Evolutionary conservation across 2,113 vertebrate genomes (phyloP).

Genomic region (Sciurus niger): DNA sequence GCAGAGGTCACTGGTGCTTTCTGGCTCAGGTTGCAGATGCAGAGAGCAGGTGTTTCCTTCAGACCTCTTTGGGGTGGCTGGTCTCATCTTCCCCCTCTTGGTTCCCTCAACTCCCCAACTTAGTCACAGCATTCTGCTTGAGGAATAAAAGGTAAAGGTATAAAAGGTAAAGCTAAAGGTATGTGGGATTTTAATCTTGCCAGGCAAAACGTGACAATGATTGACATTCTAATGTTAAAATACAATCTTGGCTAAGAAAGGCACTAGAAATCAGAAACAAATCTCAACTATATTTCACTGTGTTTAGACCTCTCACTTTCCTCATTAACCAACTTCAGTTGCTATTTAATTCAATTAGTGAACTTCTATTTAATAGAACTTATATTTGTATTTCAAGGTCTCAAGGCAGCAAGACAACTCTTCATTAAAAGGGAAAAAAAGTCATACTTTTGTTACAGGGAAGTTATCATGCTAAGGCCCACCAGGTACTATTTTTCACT

Average conservation of each 20-base stretch:
- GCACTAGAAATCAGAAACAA: background rate
- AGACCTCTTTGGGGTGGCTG: background rate
- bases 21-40: background rate
- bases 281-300: background rate
- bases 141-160: background rate
- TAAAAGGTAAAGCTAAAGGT: background rate
- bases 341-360: background rate
- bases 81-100: background rate
- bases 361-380: background rate
- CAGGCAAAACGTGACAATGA: background rate
- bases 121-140: background rate
- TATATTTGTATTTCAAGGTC: constrained; percentile 32
- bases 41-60: background rate
- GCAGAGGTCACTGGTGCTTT: background rate
- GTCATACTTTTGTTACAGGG: background rate
- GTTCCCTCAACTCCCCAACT: background rate
- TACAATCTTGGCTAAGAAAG: background rate
- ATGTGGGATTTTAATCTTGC: background rate
- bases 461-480: constrained; percentile 24
- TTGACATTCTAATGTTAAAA: background rate
- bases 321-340: constrained; percentile 30
- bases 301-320: constrained; percentile 19
- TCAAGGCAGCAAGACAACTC: constrained; percentile 9
- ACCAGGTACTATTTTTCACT: background rate
- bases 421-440: constrained; percentile 42